A percentile compares a stretch with the other conserved stretches of the same genome.
Conservation (phyloP, 1,140 invertebrate genomes). For the Araneus ventricosus region DNA sequence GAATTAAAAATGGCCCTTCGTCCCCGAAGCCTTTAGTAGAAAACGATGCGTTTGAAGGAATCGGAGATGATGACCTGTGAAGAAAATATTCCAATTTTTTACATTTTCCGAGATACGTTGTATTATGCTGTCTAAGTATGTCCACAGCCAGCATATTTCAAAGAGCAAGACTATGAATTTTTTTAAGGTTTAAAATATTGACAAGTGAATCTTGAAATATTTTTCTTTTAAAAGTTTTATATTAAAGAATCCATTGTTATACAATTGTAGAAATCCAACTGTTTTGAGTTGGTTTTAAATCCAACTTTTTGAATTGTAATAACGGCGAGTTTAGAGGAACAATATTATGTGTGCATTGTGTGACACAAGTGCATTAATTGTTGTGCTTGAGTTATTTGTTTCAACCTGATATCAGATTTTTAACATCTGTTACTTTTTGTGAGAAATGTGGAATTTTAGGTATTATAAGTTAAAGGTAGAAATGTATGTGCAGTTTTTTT, state of each 20-base stretch:
- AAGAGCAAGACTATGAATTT: background rate
- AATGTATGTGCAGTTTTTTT: background rate
- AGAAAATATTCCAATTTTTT: background rate
- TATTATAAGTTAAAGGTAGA: conserved; percentile 4
- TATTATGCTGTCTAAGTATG: background rate
- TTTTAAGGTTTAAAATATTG: background rate
- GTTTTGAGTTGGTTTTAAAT: background rate
- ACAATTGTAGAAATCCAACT: background rate
- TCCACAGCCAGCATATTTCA: background rate
- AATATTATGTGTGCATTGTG: background rate
- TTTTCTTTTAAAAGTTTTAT: background rate
- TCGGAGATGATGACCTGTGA: conserved; percentile 93
- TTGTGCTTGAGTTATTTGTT: conserved; percentile 52
- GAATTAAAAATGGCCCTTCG: conserved; percentile 78
- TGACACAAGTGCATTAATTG: conserved; percentile 39
- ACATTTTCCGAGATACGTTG: background rate
- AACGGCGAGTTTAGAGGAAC: background rate
- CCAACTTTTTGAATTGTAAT: background rate
- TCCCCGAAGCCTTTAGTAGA: conserved; percentile 84
- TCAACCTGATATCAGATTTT: conserved; percentile 31
- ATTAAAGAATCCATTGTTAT: conserved; percentile 34
- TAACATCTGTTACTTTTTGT: conserved; percentile 58
- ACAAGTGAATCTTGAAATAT: conserved; percentile 30
- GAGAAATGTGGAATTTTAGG: conserved; percentile 36
- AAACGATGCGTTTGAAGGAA: conserved; percentile 94